Conservation (phyloP, 2,113 vertebrate genomes). For the Elephas maximus region DNA sequence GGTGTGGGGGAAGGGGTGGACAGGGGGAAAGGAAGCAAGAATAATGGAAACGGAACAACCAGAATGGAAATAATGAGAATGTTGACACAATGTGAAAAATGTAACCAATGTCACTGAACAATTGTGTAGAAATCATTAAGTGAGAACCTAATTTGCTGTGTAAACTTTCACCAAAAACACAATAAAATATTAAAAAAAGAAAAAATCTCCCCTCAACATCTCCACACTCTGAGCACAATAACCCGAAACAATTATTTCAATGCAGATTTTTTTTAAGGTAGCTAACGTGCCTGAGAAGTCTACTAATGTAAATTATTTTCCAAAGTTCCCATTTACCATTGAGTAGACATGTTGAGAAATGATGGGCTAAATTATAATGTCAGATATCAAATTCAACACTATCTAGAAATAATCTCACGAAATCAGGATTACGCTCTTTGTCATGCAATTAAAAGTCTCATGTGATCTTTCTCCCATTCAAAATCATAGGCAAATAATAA, state of each 20-base stretch:
- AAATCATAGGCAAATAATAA: background rate
- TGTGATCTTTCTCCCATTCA: slow-evolving; percentile 27
- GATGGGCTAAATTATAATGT: background rate
- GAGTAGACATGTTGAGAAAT: background rate
- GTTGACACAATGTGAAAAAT: background rate
- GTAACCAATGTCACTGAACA: background rate
- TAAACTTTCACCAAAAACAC: no score
- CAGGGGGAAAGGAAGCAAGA: background rate
- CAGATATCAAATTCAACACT: slow-evolving; percentile 28
- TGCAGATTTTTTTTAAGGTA: background rate
- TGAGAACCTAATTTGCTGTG: no score
- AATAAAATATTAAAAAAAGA: no score
- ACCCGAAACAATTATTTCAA: slow-evolving; percentile 25
- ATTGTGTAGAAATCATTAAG: background rate
- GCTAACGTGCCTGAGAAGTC: background rate
- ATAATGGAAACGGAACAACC: background rate
- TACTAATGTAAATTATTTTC: background rate
- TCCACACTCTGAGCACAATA: background rate
- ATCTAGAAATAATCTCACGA: slow-evolving; percentile 35
- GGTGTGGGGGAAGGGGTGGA: background rate
- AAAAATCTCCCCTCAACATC: background rate
- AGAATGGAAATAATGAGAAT: background rate
- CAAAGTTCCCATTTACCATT: background rate
- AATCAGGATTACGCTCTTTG: slow-evolving; percentile 57
- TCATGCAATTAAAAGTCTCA: slow-evolving; percentile 28